These are phyloP conservation scores for Plutella xylostella DNA, from an alignment of 2,888 invertebrate species.

Conservation along the genomic window DNA sequence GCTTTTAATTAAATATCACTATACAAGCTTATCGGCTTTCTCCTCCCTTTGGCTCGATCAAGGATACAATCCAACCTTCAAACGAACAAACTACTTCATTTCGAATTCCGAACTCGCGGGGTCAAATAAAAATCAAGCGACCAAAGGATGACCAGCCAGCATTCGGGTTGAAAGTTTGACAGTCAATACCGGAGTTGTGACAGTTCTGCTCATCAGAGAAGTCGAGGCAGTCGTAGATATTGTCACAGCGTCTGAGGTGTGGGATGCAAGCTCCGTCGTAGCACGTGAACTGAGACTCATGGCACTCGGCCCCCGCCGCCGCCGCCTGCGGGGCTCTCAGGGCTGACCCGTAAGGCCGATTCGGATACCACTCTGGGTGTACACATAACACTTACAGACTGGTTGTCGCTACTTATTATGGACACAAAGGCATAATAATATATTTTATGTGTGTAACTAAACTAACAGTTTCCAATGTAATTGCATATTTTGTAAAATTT, in stretches of 20 bases:
- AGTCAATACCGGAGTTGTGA: conserved; percentile 64
- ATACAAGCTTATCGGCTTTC: too few species aligned
- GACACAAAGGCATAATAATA: too few species aligned
- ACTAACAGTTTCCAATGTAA: too few species aligned
- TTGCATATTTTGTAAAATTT: too few species aligned
- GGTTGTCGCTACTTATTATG: too few species aligned
- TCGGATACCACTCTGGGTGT: background rate
- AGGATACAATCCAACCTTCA: too few species aligned
- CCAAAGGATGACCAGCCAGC: conserved; percentile 2
- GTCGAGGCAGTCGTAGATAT: conserved; percentile 90
- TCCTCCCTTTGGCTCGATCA: too few species aligned
- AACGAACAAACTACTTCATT: too few species aligned
- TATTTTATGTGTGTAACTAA: too few species aligned
- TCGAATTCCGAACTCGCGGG: conserved; percentile 8
- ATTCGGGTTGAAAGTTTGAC: background rate
- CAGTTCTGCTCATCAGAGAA: conserved; percentile 93
- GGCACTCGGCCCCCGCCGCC: conserved; percentile 53
- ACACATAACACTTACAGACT: too few species aligned
- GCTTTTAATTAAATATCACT: too few species aligned
- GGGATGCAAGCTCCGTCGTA: conserved; percentile 83
- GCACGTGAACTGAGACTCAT: conserved; percentile 77
- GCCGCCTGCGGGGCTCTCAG: conserved; percentile 13
- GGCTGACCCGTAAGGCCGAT: background rate
- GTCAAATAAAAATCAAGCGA: too few species aligned
- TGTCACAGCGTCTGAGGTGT: conserved; percentile 83